Percentiles rank a stretch among this genome's conserved stretches.
phyloP scores from a whole-genome alignment of 2,797 vertebrate genomes.

The Pogoniulus pusillus region DNA sequence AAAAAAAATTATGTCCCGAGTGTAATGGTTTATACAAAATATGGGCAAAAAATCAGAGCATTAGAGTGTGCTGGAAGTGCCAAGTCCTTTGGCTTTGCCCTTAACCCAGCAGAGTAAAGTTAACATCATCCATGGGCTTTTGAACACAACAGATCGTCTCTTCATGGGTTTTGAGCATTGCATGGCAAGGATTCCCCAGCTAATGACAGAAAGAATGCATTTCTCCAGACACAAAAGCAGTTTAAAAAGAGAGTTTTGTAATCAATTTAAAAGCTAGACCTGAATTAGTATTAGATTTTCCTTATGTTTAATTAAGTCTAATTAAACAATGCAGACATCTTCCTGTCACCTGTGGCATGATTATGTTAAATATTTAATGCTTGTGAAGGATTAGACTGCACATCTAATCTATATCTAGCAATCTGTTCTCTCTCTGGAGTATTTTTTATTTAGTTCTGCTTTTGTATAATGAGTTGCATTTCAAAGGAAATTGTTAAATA shows the following conservation, averaged over 20 bases:
- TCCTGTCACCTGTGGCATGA: conserved; percentile 76
- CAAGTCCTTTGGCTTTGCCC: conserved; percentile 60
- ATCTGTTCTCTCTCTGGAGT: conserved; percentile 77
- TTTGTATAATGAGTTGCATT: conserved; percentile 68
- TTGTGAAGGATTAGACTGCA: conserved; percentile 75
- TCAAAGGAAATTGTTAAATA: conserved; percentile 63
- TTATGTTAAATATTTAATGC: conserved; percentile 82
- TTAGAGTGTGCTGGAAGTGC: background rate
- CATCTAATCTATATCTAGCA: conserved; percentile 78
- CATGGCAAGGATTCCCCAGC: background rate
- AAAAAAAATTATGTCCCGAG: conserved; percentile 45
- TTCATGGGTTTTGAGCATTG: background rate
- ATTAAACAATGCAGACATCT: conserved; percentile 79
- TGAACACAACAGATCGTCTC: conserved; percentile 11
- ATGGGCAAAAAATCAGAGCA: background rate
- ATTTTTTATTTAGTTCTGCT: conserved; percentile 74
- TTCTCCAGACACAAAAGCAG: background rate
- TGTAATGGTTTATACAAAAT: conserved; percentile 51
- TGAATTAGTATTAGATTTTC: conserved; percentile 73
- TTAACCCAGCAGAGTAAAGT: conserved; percentile 13
- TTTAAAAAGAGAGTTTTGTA: conserved; percentile 27
- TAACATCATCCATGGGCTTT: conserved; percentile 1
- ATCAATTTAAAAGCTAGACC: conserved; percentile 69
- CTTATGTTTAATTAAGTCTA: conserved; percentile 81
- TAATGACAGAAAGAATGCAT: background rate